These are phyloP conservation scores for Capra hircus DNA, from an alignment of 2,113 vertebrate genomes.

Conservation along the genomic window DNA sequence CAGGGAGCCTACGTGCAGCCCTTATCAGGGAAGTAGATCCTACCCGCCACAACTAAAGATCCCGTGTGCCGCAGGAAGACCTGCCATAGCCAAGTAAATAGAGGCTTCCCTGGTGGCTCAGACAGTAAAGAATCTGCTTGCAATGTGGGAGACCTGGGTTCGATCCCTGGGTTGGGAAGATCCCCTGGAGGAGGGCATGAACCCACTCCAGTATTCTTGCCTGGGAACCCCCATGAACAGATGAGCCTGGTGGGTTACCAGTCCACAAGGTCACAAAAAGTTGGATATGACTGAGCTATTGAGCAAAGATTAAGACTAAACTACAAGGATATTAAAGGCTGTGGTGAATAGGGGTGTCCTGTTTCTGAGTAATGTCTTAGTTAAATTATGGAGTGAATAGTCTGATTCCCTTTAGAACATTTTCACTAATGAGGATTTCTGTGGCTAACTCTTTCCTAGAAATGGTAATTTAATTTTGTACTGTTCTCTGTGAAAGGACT, in stretches of 20 bases:
- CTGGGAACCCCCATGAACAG: background rate
- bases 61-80: background rate
- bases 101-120: background rate
- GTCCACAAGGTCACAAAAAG: background rate
- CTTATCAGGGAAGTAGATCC: background rate
- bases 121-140: background rate
- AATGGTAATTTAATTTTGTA: conserved; percentile 19
- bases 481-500: conserved; percentile 20
- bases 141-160: background rate
- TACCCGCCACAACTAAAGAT: background rate
- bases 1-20: background rate
- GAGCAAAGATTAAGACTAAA: background rate
- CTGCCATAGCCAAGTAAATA: background rate
- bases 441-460: background rate
- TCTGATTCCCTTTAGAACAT: background rate
- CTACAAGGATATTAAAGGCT: background rate
- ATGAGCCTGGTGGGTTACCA: background rate
- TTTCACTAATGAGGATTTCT: conserved; percentile 2
- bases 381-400: background rate
- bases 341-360: too few relatives aligned
- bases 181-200: background rate
- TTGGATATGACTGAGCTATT: background rate
- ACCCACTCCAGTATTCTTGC: background rate
- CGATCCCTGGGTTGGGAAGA: background rate
- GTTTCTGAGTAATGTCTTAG: background rate